Evolutionary conservation across 2,888 invertebrate species (phyloP), one percentile per base, ranked within the genome.

Genomic region (Stenurella melanura): DNA sequence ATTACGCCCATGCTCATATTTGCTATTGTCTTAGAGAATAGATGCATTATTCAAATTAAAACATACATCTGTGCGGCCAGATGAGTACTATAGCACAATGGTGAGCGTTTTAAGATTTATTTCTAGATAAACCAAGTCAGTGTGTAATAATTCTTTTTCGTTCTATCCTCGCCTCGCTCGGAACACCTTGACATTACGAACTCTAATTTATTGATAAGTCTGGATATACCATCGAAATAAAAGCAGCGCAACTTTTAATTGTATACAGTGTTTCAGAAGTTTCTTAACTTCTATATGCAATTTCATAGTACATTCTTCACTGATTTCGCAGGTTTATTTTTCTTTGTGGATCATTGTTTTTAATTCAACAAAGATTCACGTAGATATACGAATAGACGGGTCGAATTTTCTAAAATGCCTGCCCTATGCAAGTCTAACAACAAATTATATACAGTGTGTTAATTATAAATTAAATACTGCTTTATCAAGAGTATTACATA

Each of bases 171-270:
- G 63, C 61, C 50, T 61, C 63, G 64, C 64, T 72, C 18, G 21
- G 26, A 17, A 21, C 61, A 63, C 60, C 72, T 72, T 61, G 74
- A 75, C 57, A 66, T 75, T 66, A 58, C 56, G 73, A 77, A 68
- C 67, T 69, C 58, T 57, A 68, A 57, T 68, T 68, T 57, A 57
- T 56, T 56, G 26, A 54, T 50, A 67, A 67, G 54, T 17, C 38
- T 21, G 15, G 54, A 67, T 21, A 17, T n/a, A 18, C 67, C 38
- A 67, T n/a, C 38, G 18, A 67, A 67, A 67, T 42, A 74, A 76
- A 80, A 78, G 30, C 61, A 61, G 10, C 17, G 0, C 61, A 61
- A 30, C 61, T 4, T 61, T 30, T 61, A 61, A 15, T 61, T 26
- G 61, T 34, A 17, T 61, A 61, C 26, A 61, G 30, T n/a, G 61